phyloP scores from a whole-genome alignment of 2,113 vertebrate species.

The Entelurus aequoreus region DNA sequence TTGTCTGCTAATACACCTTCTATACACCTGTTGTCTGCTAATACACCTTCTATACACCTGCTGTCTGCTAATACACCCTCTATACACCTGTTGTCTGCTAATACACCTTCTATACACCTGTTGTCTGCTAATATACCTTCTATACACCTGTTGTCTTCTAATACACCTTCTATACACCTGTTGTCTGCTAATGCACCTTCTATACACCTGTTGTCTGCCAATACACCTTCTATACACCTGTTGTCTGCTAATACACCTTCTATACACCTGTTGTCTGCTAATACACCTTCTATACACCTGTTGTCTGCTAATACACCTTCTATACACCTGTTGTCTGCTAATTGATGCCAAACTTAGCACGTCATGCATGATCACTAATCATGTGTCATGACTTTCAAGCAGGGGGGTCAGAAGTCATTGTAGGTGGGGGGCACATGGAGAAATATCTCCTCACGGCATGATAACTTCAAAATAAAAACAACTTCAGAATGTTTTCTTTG shows the following conservation, averaged over 20 bases:
- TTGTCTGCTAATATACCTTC: constrained; percentile 37
- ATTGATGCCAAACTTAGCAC: not conserved
- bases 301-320: constrained; percentile 39
- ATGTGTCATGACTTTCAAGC: too few species aligned
- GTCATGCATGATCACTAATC: too few species aligned
- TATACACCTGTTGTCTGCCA: constrained; percentile 56
- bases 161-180: constrained; percentile 52
- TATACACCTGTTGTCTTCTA: constrained; percentile 57
- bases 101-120: constrained; percentile 52
- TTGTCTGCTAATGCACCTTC: constrained; percentile 37
- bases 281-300: constrained; percentile 52
- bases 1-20: too few species aligned
- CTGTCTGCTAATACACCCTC: constrained; percentile 38
- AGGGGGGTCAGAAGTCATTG: too few species aligned
- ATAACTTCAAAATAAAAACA: too few species aligned
- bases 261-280: constrained; percentile 57
- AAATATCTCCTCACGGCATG: too few species aligned
- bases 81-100: constrained; percentile 57
- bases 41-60: constrained; percentile 52
- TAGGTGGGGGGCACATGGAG: too few species aligned
- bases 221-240: constrained; percentile 52
- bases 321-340: constrained; percentile 57
- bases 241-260: constrained; percentile 37
- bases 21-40: constrained; percentile 57
- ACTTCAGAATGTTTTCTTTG: too few species aligned